Percentiles rank a stretch among this genome's conserved stretches.
Evolutionary conservation across 1,140 invertebrate genomes (phyloP).

Genomic region (Linepithema humile): DNA sequence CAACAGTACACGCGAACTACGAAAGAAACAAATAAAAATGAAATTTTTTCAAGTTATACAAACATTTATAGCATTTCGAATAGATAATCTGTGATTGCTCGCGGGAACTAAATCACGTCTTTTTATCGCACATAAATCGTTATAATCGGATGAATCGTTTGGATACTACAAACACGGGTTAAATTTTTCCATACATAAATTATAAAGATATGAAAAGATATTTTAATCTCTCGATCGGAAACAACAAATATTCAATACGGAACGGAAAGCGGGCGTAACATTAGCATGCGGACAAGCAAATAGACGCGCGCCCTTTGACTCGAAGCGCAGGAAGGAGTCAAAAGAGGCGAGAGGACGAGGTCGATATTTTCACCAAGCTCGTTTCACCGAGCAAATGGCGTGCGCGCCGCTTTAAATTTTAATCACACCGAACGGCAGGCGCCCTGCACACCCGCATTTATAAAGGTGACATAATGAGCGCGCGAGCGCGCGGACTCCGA

Average conservation of each 20-base stretch:
- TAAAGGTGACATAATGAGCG: constrained; percentile 55
- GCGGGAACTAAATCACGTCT: neutral
- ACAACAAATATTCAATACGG: neutral
- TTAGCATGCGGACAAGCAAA: constrained; percentile 5
- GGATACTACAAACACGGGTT: neutral
- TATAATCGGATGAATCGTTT: neutral
- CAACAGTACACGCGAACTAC: too few relatives aligned
- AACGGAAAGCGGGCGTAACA: neutral
- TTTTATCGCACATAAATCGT: neutral
- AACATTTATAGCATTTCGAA: neutral
- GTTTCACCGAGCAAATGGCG: constrained; percentile 31
- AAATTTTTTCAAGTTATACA: neutral
- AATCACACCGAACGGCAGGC: constrained; percentile 26
- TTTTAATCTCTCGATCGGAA: neutral
- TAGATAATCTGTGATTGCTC: neutral
- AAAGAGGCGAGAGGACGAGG: neutral
- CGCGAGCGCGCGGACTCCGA: neutral
- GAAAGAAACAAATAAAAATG: constrained; percentile 4
- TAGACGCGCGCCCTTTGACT: constrained; percentile 16
- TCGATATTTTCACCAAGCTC: constrained; percentile 36
- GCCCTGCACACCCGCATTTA: neutral
- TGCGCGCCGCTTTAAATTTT: constrained; percentile 49
- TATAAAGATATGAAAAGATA: neutral
- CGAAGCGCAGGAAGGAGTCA: constrained; percentile 2
- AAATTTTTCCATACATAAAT: neutral